Base-by-base conservation (phyloP, 2,888 invertebrate species). In the Aelia acuminata region DNA sequence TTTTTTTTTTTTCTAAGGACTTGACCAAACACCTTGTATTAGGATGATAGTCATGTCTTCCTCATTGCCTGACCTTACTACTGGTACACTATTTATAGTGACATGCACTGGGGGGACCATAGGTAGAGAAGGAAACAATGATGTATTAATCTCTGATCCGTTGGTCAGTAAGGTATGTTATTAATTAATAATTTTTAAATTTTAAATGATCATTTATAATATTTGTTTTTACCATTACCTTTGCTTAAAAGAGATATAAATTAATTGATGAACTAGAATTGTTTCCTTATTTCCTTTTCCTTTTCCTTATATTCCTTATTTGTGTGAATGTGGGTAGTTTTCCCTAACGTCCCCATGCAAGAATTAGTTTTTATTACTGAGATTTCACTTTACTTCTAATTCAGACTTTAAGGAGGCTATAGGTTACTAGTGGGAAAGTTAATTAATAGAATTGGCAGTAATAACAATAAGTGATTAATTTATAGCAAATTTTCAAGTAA, bases 81-180 rank as follows among this genome's bases (percentile, higher is more conserved):
- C 95, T 75, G 98, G 98, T 39, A 95, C 95, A 48, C 93, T 98
- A 50, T 96, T 96, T 91, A 93, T 98, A 50, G 95, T 98, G 35
- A 97, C 98, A 0, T 97, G 95, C 92, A 96, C 96, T 91, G 98
- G 98, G 53, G 98, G 97, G 31, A 95, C 96, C 0, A 92, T 98
- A 90, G 98, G 98, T 5, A 93, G 98, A 63, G 97, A 97, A 92
- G 96, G 96, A 0, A 94, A 95, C 87, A 96, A 96, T 91, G 94
- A 95, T 84, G 95, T 98, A 53, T 92, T 96, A 31, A 94, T 98
- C 90, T 95, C 95, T 1, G 98, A 98, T 91, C 93, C 95, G 80
- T 96, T 96, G 92, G 95, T 98, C 20, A 98, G 98, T 91, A 96
- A 96, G 93, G 86, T 86, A 70, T 96, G 47, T 31, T 85, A 4